Conservation (phyloP, 2,797 vertebrate genomes). For the Acridotheres tristis region DNA sequence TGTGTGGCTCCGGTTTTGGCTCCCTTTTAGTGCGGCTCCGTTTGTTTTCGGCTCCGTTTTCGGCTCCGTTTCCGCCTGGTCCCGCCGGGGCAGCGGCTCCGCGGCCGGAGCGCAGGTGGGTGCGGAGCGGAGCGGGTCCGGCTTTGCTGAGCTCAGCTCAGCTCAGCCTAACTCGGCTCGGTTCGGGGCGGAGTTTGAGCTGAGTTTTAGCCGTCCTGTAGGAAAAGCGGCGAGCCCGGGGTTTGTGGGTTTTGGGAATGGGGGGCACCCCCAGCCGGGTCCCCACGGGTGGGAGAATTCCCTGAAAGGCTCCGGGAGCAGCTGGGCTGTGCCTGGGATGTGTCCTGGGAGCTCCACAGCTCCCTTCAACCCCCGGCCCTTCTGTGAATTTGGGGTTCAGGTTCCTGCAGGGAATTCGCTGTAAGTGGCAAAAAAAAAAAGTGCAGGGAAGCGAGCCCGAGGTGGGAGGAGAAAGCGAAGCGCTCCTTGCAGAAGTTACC, state of each 20-base stretch:
- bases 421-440: fast-evolving
- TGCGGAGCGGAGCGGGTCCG: not conserved
- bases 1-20: too few species aligned
- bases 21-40: too few species aligned
- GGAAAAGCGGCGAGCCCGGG: not conserved
- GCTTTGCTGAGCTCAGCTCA: not conserved
- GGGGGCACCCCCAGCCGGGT: too few species aligned
- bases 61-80: conserved; percentile 9
- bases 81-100: not conserved
- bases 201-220: not conserved
- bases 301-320: fast-evolving
- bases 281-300: not conserved
- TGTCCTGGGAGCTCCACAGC: not conserved
- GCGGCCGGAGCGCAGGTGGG: not conserved
- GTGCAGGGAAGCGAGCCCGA: not conserved
- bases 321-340: not conserved
- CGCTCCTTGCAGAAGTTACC: fast-evolving
- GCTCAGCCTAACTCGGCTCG: not conserved
- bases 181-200: not conserved
- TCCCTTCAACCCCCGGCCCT: not conserved
- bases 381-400: not conserved
- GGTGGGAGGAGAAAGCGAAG: fast-evolving
- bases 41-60: too few species aligned
- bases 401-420: not conserved
- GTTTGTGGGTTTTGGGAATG: not conserved